Percentiles rank a stretch among this genome's conserved stretches.
phyloP scores from a whole-genome alignment of 2,113 vertebrate species.

The Perognathus longimembris region DNA sequence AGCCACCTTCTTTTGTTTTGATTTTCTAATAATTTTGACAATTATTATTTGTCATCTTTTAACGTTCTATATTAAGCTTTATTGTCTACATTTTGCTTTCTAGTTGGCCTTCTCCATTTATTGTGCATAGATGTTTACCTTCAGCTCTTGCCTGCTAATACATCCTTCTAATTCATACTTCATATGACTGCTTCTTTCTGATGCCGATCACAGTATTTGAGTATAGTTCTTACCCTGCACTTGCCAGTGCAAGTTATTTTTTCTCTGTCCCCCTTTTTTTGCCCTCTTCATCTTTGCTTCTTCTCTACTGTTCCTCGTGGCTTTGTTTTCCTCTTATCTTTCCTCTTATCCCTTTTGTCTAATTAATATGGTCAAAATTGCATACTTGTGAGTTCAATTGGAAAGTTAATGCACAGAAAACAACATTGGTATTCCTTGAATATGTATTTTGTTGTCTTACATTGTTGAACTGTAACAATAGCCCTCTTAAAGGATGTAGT shows the following conservation, averaged over 20 bases:
- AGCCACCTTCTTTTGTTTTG: constrained; percentile 29
- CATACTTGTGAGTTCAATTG: background rate
- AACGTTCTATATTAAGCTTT: constrained; percentile 33
- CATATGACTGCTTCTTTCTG: background rate
- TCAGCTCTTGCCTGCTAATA: background rate
- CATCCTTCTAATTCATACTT: background rate
- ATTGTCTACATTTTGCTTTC: constrained; percentile 36
- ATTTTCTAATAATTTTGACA: constrained; percentile 37
- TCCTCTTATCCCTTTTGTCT: constrained; percentile 35
- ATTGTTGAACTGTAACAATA: background rate
- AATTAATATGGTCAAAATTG: constrained; percentile 27
- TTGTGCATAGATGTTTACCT: background rate
- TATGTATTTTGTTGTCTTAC: background rate
- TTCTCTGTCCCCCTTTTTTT: background rate
- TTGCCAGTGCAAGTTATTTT: background rate
- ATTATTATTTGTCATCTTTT: background rate
- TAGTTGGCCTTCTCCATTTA: background rate
- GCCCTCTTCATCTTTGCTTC: constrained; percentile 4
- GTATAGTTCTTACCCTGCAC: background rate
- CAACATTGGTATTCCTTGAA: background rate
- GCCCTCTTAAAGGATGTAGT: background rate
- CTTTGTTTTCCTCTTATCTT: no score
- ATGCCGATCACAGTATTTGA: background rate
- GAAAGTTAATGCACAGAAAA: constrained; percentile 40
- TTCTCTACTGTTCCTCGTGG: background rate